phyloP scores from a whole-genome alignment of 2,797 vertebrate genomes.

The Sparus aurata region DNA sequence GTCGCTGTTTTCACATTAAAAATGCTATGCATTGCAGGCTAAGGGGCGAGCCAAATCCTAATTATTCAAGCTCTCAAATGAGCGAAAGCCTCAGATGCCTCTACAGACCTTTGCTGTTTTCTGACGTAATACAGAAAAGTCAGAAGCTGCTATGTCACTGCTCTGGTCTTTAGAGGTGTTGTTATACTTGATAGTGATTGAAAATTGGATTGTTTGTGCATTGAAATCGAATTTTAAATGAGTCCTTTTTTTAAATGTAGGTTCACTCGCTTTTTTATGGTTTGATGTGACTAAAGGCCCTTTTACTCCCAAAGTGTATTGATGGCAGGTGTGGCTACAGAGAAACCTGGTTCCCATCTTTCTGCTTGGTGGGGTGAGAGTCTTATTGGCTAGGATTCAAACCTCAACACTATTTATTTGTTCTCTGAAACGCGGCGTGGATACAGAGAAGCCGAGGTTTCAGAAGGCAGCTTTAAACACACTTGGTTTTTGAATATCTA shows the following conservation, averaged over 20 bases:
- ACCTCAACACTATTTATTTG: constrained; percentile 91
- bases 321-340: constrained; percentile 91
- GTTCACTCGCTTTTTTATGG: constrained; percentile 59
- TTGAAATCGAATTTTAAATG: constrained; percentile 82
- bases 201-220: constrained; percentile 70
- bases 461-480: constrained; percentile 90
- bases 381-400: constrained; percentile 85
- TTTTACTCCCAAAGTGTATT: constrained; percentile 66
- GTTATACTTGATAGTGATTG: constrained; percentile 84
- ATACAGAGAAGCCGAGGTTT: constrained; percentile 93
- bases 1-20: constrained; percentile 58
- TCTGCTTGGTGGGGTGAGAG: constrained; percentile 74
- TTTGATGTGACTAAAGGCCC: constrained; percentile 62
- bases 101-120: constrained; percentile 87
- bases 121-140: constrained; percentile 91
- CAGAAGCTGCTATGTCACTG: constrained; percentile 87
- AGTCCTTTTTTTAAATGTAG: constrained; percentile 59
- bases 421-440: constrained; percentile 91
- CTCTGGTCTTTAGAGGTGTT: constrained; percentile 87
- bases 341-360: constrained; percentile 88
- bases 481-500: constrained; percentile 67
- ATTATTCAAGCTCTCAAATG: constrained; percentile 63
- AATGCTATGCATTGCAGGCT: constrained; percentile 89
- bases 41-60: constrained; percentile 85
- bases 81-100: constrained; percentile 69